Evolutionary conservation across 1,140 invertebrate species (phyloP).

Genomic region (Brachionus manjavacas): DNA sequence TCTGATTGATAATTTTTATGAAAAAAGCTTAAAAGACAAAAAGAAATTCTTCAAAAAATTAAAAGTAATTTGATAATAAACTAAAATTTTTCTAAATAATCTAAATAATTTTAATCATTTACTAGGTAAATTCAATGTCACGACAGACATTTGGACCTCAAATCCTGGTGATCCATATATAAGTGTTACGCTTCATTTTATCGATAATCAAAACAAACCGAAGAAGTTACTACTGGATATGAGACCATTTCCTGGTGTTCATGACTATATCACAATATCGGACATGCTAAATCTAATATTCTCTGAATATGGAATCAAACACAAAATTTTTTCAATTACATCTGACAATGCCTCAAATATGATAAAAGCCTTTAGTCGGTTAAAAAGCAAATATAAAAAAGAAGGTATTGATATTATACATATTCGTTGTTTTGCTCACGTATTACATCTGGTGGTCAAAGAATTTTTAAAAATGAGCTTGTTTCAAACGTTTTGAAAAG

Average conservation of each 20-base stretch:
- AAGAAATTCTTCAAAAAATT: neutral
- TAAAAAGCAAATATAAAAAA: neutral
- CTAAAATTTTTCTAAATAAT: constrained; percentile 2
- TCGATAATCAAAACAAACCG: neutral
- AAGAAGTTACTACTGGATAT: too few species aligned
- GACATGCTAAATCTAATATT: neutral
- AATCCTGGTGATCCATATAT: neutral
- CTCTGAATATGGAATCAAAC: neutral
- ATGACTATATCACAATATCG: neutral
- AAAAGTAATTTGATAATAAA: constrained; percentile 13
- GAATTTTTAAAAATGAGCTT: neutral
- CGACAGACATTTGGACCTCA: constrained; percentile 7
- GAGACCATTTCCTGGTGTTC: neutral
- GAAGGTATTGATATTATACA: neutral
- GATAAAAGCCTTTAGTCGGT: neutral
- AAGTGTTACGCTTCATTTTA: neutral
- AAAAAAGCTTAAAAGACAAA: constrained; percentile 3
- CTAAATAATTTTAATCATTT: neutral
- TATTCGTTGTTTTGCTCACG: neutral
- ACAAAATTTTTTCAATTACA: neutral
- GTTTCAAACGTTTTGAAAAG: neutral
- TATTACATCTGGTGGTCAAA: neutral
- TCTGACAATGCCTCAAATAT: neutral
- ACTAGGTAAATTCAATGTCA: neutral
- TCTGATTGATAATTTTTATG: neutral